A percentile compares a stretch with the other conserved stretches of the same genome.
These are phyloP conservation scores for Nomada lathburiana DNA, from an alignment of 2,888 invertebrate genomes.

Conservation along the genomic window DNA sequence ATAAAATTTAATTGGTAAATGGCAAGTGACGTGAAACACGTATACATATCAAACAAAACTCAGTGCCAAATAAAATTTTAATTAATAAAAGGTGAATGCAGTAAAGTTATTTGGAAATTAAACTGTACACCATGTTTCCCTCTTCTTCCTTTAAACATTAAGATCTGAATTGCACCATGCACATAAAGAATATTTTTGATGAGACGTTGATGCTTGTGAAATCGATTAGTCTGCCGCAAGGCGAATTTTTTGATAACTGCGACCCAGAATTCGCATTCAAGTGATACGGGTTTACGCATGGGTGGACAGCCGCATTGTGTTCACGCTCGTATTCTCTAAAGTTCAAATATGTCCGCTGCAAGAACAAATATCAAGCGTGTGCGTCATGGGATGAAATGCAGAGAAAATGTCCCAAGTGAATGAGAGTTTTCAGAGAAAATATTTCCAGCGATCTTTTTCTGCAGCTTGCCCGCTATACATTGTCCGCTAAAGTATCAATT, in stretches of 20 bases:
- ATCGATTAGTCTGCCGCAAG: neutral
- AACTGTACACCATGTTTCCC: no score
- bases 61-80: no score
- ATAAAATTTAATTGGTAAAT: no score
- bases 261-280: conserved; percentile 33
- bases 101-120: no score
- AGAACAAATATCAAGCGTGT: conserved; percentile 45
- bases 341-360: conserved; percentile 40
- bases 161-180: no score
- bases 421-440: neutral
- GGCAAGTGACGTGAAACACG: no score
- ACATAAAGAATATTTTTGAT: neutral
- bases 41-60: no score
- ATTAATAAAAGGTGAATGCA: no score
- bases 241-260: conserved; percentile 24
- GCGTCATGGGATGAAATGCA: neutral
- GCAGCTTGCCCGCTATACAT: neutral
- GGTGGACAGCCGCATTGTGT: conserved; percentile 50
- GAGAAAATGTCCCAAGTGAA: neutral
- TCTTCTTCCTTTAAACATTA: no score
- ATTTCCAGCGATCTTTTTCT: neutral
- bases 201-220: neutral
- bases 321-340: conserved; percentile 47
- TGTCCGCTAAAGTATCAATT: neutral
- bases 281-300: conserved; percentile 53